Percentiles rank a stretch among this genome's conserved stretches.
These are phyloP conservation scores for Nycticorax nycticorax DNA, from an alignment of 2,113 vertebrate genomes.

Conservation along the genomic window DNA sequence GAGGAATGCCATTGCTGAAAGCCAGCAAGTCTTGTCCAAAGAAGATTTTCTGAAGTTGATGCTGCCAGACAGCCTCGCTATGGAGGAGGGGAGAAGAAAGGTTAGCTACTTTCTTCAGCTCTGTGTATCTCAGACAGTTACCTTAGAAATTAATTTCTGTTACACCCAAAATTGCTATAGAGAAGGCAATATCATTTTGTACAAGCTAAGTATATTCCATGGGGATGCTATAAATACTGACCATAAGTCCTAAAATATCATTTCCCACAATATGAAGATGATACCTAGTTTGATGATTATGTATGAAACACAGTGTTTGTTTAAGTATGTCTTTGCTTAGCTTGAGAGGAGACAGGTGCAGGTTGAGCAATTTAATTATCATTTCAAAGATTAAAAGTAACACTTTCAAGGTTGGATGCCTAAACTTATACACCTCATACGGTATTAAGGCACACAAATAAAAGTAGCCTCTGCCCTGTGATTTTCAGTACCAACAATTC, in stretches of 20 bases:
- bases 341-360: not conserved
- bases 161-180: not conserved
- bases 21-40: conserved; percentile 85
- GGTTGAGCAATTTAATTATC: not conserved
- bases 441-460: not conserved
- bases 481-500: not conserved
- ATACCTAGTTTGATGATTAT: not conserved
- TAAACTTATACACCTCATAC: not conserved
- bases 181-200: not conserved
- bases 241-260: not conserved
- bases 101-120: conserved; percentile 69
- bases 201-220: not conserved
- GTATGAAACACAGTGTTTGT: not conserved
- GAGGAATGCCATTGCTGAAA: conserved; percentile 72
- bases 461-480: not conserved
- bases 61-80: conserved; percentile 82
- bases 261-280: not conserved
- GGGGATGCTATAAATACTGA: not conserved
- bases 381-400: not conserved
- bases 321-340: not conserved
- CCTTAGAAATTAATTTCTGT: not conserved
- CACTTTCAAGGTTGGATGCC: not conserved
- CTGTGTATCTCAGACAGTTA: not conserved
- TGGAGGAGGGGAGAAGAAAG: conserved; percentile 86
- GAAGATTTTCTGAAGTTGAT: conserved; percentile 91